Percentiles rank a stretch among this genome's conserved stretches.
These are phyloP conservation scores for Cordilura impudica DNA, from an alignment of 2,888 invertebrate species.

Conservation along the genomic window DNA sequence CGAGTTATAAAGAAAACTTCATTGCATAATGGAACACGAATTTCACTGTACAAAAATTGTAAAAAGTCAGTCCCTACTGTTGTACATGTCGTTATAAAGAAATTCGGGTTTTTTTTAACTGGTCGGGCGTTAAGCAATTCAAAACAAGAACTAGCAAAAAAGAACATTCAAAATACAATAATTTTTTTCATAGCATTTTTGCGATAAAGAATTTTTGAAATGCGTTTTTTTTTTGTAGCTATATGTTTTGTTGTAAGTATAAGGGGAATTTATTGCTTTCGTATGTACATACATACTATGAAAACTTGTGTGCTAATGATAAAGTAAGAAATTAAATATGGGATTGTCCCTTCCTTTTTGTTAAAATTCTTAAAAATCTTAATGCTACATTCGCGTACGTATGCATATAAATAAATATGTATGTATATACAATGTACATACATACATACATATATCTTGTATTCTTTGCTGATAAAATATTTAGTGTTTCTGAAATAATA, in stretches of 20 bases:
- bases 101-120: slow-evolving; percentile 16
- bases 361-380: background rate
- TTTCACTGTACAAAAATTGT: too few species aligned
- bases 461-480: too few species aligned
- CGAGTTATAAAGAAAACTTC: too few species aligned
- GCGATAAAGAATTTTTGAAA: slow-evolving; percentile 39
- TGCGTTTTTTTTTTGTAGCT: background rate
- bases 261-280: slow-evolving; percentile 28
- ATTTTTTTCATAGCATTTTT: slow-evolving; percentile 10
- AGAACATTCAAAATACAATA: slow-evolving; percentile 2
- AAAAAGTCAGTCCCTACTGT: too few species aligned
- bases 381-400: too few species aligned
- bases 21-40: too few species aligned
- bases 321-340: slow-evolving; percentile 2
- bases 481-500: too few species aligned
- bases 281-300: background rate
- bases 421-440: too few species aligned
- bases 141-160: slow-evolving; percentile 18
- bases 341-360: background rate
- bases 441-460: too few species aligned
- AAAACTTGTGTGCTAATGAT: slow-evolving; percentile 1
- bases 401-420: too few species aligned
- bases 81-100: slow-evolving; percentile 23
- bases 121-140: slow-evolving; percentile 32
- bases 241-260: background rate